Base-by-base conservation (phyloP, 2,888 invertebrate genomes). In the Idaea straminata region DNA sequence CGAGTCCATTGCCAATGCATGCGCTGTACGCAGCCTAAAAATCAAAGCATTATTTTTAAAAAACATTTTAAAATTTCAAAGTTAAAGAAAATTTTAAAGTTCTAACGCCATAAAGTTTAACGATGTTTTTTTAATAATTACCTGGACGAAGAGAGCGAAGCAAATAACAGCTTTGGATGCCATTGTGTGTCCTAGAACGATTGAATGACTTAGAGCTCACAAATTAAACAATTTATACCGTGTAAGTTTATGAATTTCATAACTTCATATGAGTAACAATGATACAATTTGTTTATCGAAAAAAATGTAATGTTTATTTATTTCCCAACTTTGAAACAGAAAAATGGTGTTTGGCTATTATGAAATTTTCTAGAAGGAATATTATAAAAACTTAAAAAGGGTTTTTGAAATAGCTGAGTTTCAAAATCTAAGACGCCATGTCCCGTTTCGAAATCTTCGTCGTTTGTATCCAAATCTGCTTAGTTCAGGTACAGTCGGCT, bases 131-230 rank as follows among this genome's bases (percentile, higher is more conserved):
- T 3, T 7, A 47, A 47, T 10, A 47, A 7, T 47, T 47, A 47
- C 47, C 47, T 47, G 47, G 47, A 47, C 47, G 47, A 47, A 47
- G 13, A 63, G 38, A 66, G 47, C 47, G 47, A 47, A 47, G 47
- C 5, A 47, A 47, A 47, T 47, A 47, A 47, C 13, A 5, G 69
- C 64, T 47, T 47, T 47, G 47, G 47, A 47, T 47, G 47, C 47
- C 47, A 47, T 47, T 47, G 47, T 10, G 10, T 10, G 15, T 59
- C 7, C 15, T 59, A 15, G 15, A 10, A 57, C 15, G 6, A 47
- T 10, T 47, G 47, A 59, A 59, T 59, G 58, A 59, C 3, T 16
- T 59, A 5, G 16, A 16, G 15, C 6, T 0, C 1, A 15, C 7
- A 59, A 59, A 59, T 59, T 15, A 16, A 15, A 59, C 15, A 59